A percentile compares a stretch with the other conserved stretches of the same genome.
phyloP scores from a whole-genome alignment of 2,797 vertebrate species.

The Benthosema pterotum region DNA sequence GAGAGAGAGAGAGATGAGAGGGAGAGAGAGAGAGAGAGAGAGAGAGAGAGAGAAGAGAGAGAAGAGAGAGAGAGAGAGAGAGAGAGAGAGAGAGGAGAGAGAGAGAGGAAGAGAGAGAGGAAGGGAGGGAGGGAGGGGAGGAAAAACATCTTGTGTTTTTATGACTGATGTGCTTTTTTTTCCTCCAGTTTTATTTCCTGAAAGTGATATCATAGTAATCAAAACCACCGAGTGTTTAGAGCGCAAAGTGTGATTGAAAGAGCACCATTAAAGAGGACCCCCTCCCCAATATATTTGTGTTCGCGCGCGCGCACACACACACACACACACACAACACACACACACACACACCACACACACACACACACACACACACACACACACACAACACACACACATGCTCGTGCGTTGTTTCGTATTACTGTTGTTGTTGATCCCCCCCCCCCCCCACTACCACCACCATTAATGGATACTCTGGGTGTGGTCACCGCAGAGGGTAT shows the following conservation, averaged over 20 bases:
- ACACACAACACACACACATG: constrained; percentile 16
- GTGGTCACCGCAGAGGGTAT: constrained; percentile 79
- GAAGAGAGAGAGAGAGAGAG: constrained; percentile 73
- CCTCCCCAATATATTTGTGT: background rate
- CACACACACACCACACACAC: constrained; percentile 22
- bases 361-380: constrained; percentile 5
- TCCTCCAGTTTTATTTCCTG: constrained; percentile 80
- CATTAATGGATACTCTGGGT: constrained; percentile 91
- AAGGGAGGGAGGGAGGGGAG: constrained; percentile 71
- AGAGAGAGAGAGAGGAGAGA: constrained; percentile 69
- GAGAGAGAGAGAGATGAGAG: constrained; percentile 12
- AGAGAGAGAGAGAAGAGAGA: constrained; percentile 73
- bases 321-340: constrained; percentile 27
- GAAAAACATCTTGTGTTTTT: constrained; percentile 83
- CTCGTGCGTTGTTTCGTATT: constrained; percentile 53
- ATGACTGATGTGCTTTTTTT: constrained; percentile 80
- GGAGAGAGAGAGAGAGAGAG: constrained; percentile 77
- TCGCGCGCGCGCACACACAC: background rate
- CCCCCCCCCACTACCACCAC: too few species aligned
- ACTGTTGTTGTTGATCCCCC: constrained; percentile 70
- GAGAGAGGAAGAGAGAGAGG: constrained; percentile 78
- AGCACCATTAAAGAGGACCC: constrained; percentile 88
- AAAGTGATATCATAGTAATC: constrained; percentile 93
- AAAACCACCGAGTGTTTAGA: constrained; percentile 97
- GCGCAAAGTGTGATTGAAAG: constrained; percentile 93